Evolutionary conservation across 1,140 invertebrate genomes (phyloP).

Genomic region (Archivesica marissinica): DNA sequence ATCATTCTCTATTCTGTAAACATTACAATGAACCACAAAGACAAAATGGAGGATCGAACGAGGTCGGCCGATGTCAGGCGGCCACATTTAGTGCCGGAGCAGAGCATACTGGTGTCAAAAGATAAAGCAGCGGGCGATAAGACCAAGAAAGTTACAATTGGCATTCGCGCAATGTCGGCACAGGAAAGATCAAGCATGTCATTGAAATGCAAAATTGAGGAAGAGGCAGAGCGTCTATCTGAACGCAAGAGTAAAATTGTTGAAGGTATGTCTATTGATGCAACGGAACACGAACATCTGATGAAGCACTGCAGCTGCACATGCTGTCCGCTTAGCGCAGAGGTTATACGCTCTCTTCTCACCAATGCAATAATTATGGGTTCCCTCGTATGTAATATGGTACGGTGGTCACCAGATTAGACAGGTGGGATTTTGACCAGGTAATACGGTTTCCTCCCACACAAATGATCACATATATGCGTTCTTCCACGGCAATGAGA

Average conservation of each 20-base stretch:
- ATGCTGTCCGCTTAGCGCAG: no score
- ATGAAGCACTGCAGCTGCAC: no score
- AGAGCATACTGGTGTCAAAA: not conserved
- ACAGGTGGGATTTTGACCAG: no score
- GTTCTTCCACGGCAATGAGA: no score
- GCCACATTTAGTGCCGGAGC: not conserved
- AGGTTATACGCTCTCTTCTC: no score
- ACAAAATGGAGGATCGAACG: slow-evolving; percentile 12
- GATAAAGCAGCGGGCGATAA: not conserved
- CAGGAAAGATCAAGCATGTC: slow-evolving; percentile 24
- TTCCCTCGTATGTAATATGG: no score
- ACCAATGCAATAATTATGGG: no score
- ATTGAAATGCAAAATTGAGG: slow-evolving; percentile 24
- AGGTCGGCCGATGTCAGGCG: not conserved
- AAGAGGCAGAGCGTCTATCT: slow-evolving; percentile 8
- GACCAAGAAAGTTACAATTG: not conserved
- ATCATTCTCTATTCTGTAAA: not conserved
- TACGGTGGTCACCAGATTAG: no score
- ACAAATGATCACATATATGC: no score
- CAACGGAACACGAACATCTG: no score
- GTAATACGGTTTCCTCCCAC: no score
- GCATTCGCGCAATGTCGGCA: slow-evolving; percentile 38
- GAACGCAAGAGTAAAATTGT: slow-evolving; percentile 46
- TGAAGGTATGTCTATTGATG: slow-evolving; percentile 41
- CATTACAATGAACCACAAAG: not conserved